Evolutionary conservation across 2,888 invertebrate genomes (phyloP), one percentile per base, ranked within the genome.

Genomic region (Apodemia zela): DNA sequence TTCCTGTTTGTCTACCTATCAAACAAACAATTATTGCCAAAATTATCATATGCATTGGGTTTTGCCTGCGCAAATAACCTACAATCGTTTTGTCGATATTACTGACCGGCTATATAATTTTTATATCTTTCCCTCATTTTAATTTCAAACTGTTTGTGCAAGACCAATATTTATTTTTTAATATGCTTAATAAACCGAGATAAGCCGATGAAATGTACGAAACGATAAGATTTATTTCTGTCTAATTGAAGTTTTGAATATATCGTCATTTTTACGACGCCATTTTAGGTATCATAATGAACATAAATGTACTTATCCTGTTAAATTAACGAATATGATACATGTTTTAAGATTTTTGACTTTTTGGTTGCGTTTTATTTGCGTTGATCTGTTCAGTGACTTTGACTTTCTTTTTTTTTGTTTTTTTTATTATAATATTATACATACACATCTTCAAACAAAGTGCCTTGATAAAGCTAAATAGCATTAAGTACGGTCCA

Each of bases 201-300:
- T 65, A 66, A 65, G 61, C 63, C 47, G 59, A 47, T 51, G 45
- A 18, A 62, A 61, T 59, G 38, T 42, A 61, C 60, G 57, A 18
- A 38, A 33, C 29, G 38, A 62, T 68, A 61, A 63, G 61, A 63
- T 63, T 63, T 63, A 63, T 65, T 60, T 45, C 58, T 42, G 17
- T 29, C 47, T 62, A 62, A 62, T 62, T 62, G 62, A 62, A 58
- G 47, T 58, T 58, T 58, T 25, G 45, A 38, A 42, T 38, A 42
- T 60, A 29, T 59, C 42, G 42, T 42, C 58, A 58, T 59, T 38
- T 62, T 59, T 60, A 63, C 45, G 61, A 61, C 18, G 45, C 21
- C 35, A 58, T 65, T 66, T 65, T 60, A n/a, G 35, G 58, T 38
- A 59, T 35, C 58, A 57, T 49, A 51, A 51, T 21, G 51, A 25